Base-by-base conservation (phyloP, 2,888 invertebrate species). In the Crossocerus cetratus region DNA sequence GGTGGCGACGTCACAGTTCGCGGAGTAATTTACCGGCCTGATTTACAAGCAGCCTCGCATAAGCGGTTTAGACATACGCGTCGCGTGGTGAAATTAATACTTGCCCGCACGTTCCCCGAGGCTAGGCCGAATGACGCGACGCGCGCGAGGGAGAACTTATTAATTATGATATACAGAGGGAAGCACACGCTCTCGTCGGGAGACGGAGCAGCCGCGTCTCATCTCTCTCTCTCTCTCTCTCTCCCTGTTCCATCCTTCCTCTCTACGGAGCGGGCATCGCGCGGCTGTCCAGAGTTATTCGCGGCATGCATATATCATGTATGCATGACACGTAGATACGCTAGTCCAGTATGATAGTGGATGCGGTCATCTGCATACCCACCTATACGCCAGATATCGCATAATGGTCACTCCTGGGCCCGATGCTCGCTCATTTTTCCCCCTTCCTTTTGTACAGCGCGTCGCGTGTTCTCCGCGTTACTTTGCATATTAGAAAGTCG, bases 251-350 rank as follows among this genome's bases (percentile, higher is more conserved):
- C 32, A 0, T 11, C 73, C 70, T 77, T 73, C 65, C 69, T 70
- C 68, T 42, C 65, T 63, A 32, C 58, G 61, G 64, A 62, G 68
- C 21, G 65, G 53, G 32, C 32, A 32, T 32, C 32, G 8, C 32
- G 32, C 32, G 32, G 32, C 32, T 22, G 64, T 58, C 44, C 66
- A 16, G 66, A 69, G 70, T 71, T 69, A 73, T 71, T 78, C 72
- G 49, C 72, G 78, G 66, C 67, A 71, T 69, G 70, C 75, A 78
- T 78, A 69, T 63, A 79, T 79, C 76, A 73, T 78, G 75, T 76
- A 78, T 73, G 68, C 75, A 69, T 72, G 70, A 74, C 78, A 56
- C 72, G 67, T 53, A 16, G 71, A 43, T 68, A 74, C 56, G 49
- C 54, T 44, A 32, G 58, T 32, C 21, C 20, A 53, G 22, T 57